Evolutionary conservation across 2,888 invertebrate genomes (phyloP).

Genomic region (Epinotia ramella): DNA sequence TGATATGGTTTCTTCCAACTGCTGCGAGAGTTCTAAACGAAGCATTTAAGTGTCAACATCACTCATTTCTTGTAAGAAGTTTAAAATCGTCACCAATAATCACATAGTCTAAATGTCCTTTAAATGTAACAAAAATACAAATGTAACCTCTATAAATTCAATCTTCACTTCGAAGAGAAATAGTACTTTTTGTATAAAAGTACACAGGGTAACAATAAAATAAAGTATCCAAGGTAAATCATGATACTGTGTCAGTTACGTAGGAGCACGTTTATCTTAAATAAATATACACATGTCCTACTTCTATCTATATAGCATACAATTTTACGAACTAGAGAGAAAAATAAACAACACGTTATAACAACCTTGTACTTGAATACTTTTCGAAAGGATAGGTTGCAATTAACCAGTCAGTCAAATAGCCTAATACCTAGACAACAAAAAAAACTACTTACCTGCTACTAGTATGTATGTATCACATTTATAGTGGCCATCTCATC

Average conservation of each 20-base stretch:
- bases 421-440: constrained; percentile 38
- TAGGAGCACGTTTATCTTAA: constrained; percentile 33
- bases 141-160: constrained; percentile 20
- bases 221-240: constrained; percentile 29
- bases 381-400: constrained; percentile 47
- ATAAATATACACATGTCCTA: constrained; percentile 34
- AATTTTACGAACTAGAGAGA: constrained; percentile 33
- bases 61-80: constrained; percentile 14
- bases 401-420: constrained; percentile 39
- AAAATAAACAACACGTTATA: constrained; percentile 46
- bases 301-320: constrained; percentile 44
- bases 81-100: constrained; percentile 25
- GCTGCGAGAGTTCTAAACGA: constrained; percentile 19
- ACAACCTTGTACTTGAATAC: constrained; percentile 49
- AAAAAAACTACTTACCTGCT: constrained; percentile 37
- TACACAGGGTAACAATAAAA: constrained; percentile 38
- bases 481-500: constrained; percentile 36
- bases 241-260: constrained; percentile 25
- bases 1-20: constrained; percentile 44
- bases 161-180: constrained; percentile 9
- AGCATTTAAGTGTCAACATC: constrained; percentile 1
- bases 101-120: constrained; percentile 5
- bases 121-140: constrained; percentile 30
- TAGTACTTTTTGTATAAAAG: constrained; percentile 10
- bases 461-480: constrained; percentile 43